Conservation (phyloP, 2,888 invertebrate genomes). For the Synanthedon tipuliformis region DNA sequence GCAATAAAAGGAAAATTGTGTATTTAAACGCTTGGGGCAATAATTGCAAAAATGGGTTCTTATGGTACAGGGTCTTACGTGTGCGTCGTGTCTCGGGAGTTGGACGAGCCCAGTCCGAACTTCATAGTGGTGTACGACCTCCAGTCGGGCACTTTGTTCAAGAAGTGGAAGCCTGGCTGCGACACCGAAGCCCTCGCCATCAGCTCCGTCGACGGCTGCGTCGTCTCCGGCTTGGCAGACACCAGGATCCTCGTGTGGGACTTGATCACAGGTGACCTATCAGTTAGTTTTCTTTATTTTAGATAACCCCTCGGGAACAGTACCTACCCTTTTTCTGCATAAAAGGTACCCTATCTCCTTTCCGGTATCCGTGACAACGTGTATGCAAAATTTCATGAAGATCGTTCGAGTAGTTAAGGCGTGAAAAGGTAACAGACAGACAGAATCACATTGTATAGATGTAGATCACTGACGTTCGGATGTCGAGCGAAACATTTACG, state of each 20-base stretch:
- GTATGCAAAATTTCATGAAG: no score
- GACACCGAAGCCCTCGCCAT: conserved; percentile 88
- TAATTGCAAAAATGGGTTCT: background rate
- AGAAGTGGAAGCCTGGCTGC: conserved; percentile 90
- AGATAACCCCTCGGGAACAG: no score
- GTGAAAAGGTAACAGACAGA: no score
- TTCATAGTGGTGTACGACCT: conserved; percentile 92
- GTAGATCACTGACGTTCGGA: no score
- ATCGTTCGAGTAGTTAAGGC: no score
- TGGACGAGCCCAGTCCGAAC: conserved; percentile 82
- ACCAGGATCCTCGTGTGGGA: conserved; percentile 89
- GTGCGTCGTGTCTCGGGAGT: conserved; percentile 71
- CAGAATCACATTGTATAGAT: no score
- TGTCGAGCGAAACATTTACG: no score
- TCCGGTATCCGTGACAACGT: no score
- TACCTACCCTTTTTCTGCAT: no score
- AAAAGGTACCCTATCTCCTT: no score
- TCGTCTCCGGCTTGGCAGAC: conserved; percentile 85
- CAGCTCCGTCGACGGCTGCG: conserved; percentile 84
- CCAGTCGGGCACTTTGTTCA: conserved; percentile 89
- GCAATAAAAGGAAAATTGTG: background rate
- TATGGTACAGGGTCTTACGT: conserved; percentile 73
- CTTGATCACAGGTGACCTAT: conserved; percentile 77
- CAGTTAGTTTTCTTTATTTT: no score
- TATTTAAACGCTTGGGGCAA: background rate